Base-by-base conservation (phyloP, 53 echinoderm and acorn worm genomes). In the Echinarachnius parma region DNA sequence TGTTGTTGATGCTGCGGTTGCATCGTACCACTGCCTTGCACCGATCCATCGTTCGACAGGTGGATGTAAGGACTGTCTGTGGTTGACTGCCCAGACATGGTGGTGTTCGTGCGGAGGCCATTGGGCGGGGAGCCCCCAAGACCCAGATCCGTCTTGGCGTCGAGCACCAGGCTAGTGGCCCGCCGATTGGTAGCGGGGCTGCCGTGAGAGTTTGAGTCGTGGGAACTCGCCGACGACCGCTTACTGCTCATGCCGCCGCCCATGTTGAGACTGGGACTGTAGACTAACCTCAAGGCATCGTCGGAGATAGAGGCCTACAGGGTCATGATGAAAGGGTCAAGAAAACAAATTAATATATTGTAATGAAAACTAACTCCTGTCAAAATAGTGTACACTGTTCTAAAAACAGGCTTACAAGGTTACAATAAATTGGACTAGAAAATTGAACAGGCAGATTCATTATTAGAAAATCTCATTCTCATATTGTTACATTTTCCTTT, bases 41-140 rank as follows among this genome's bases (percentile, higher is more conserved):
- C 80, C 2, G 89, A 81, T 22, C 94, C 87, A 60, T 98, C 88
- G 11, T 88, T 85, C 5, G 91, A 87, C 31, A 91, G 54, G 67
- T 98, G 87, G 14, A 78, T 83, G 66, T 91, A 88, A 13, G 88
- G 85, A 58, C 85, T 85, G 75, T 76, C 74, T 34, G 61, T 60
- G 19, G 59, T 46, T 79, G 87, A 79, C 44, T 72, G 64, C 15
- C 34, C 31, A 56, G 79, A 47, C 36, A 34, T 26, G 42, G 58
- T 67, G 54, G 48, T 44, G 34, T 78, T 61, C 14, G 35, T 37
- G 48, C 61, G 56, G 24, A 79, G 66, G 27, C 86, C 86, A 22
- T 80, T 86, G 0, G 86, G 80, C 3, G 80, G 79, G 26, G 75
- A 62, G 18, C 75, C 68, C 21, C 64, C 57, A 28, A 75, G 75